Evolutionary conservation across 2,888 invertebrate species (phyloP).

Genomic region (Troides aeacus): DNA sequence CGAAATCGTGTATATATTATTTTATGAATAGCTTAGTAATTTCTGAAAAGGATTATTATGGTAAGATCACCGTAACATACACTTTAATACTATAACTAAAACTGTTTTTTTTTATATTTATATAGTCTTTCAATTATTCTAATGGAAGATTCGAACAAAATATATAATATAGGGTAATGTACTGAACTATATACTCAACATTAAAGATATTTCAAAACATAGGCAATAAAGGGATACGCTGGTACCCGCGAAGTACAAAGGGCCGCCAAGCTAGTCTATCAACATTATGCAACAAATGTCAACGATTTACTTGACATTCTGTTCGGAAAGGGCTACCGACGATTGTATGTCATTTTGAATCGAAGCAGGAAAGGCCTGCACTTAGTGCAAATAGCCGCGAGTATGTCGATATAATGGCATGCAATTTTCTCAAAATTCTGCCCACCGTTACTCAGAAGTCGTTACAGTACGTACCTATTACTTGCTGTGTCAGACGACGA

Average conservation of each 20-base stretch:
- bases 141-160: too few species aligned
- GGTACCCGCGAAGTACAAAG: constrained; percentile 5
- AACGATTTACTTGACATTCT: constrained; percentile 63
- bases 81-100: too few species aligned
- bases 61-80: background rate
- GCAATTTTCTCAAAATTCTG: constrained; percentile 44
- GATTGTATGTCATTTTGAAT: constrained; percentile 56
- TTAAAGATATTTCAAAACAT: too few species aligned
- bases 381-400: constrained; percentile 38
- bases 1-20: background rate
- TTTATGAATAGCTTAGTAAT: too few species aligned
- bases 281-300: constrained; percentile 49
- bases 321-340: constrained; percentile 56
- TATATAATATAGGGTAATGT: too few species aligned
- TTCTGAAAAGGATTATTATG: background rate
- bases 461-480: constrained; percentile 11
- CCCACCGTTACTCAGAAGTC: constrained; percentile 22
- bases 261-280: constrained; percentile 40
- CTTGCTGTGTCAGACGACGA: constrained; percentile 6
- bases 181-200: too few species aligned
- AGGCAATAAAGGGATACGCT: background rate
- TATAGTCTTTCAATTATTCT: background rate
- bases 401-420: constrained; percentile 38
- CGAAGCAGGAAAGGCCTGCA: constrained; percentile 42
- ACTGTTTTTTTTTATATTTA: background rate